phyloP scores from a whole-genome alignment of 2,797 vertebrate genomes.

The Heliangelus exortis region DNA sequence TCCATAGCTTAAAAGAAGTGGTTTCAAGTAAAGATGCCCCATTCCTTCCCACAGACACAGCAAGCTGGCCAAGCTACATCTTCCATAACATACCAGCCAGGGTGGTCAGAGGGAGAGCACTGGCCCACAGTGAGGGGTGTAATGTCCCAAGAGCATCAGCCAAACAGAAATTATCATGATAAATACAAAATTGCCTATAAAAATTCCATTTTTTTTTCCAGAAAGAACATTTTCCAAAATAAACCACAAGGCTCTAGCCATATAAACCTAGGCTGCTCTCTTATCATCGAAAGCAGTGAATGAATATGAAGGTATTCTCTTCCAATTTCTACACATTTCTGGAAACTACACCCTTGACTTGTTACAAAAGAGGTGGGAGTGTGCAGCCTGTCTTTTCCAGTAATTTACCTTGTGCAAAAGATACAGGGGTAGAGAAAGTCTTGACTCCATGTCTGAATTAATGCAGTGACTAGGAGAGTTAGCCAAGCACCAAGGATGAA shows the following conservation, averaged over 20 bases:
- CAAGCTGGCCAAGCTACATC: neutral
- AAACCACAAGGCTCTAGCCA: neutral
- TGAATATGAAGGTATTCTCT: neutral
- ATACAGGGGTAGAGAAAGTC: neutral
- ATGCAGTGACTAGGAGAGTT: neutral
- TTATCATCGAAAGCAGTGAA: neutral
- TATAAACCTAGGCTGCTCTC: neutral
- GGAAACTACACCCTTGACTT: neutral
- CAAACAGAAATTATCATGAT: rapidly evolving
- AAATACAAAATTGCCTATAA: neutral
- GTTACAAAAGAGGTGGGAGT: rapidly evolving
- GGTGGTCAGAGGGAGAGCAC: neutral
- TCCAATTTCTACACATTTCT: neutral
- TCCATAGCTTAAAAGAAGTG: neutral
- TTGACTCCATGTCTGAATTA: neutral
- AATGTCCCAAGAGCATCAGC: neutral
- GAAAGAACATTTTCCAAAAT: neutral
- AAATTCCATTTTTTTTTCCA: neutral
- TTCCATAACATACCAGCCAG: neutral
- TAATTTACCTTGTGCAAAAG: neutral
- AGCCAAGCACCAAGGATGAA: neutral
- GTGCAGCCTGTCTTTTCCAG: neutral
- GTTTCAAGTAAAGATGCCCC: neutral
- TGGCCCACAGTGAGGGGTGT: neutral
- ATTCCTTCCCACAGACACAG: neutral